phyloP scores from a whole-genome alignment of 2,797 vertebrate species.

The Karalla daura region DNA sequence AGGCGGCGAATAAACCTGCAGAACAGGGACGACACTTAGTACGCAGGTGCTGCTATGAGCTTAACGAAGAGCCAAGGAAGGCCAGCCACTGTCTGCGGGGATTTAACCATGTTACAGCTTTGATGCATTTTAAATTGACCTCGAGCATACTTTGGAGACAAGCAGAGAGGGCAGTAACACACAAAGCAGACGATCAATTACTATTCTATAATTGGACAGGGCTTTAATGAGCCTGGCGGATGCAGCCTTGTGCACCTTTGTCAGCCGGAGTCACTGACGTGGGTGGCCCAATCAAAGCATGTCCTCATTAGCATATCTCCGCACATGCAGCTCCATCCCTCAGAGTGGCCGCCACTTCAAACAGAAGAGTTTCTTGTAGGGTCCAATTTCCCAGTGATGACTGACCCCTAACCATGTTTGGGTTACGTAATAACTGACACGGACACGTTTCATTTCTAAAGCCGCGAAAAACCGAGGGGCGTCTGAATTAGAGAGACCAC shows the following conservation, averaged over 20 bases:
- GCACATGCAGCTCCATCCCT: conserved; percentile 59
- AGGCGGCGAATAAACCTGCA: conserved; percentile 42
- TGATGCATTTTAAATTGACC: conserved; percentile 82
- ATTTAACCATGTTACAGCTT: conserved; percentile 74
- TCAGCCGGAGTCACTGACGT: conserved; percentile 74
- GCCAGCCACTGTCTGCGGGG: conserved; percentile 66
- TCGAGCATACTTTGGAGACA: conserved; percentile 73
- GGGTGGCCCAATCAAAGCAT: conserved; percentile 77
- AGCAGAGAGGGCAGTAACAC: conserved; percentile 70
- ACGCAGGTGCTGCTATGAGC: conserved; percentile 68
- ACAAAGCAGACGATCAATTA: conserved; percentile 83
- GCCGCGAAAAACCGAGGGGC: background rate
- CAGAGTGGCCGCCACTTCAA: conserved; percentile 59
- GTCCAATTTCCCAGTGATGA: conserved; percentile 42
- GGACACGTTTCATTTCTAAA: conserved; percentile 34
- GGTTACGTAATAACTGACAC: conserved; percentile 42
- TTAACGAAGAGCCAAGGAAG: conserved; percentile 72
- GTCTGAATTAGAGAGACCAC: background rate
- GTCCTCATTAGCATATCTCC: conserved; percentile 73
- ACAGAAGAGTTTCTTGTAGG: conserved; percentile 46
- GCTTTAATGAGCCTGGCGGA: conserved; percentile 83
- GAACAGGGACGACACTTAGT: conserved; percentile 68
- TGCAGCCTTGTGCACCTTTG: conserved; percentile 80
- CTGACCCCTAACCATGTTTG: conserved; percentile 38
- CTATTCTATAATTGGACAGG: conserved; percentile 83